Base-by-base conservation (phyloP, 2,888 invertebrate genomes). In the Lysandra bellargus region DNA sequence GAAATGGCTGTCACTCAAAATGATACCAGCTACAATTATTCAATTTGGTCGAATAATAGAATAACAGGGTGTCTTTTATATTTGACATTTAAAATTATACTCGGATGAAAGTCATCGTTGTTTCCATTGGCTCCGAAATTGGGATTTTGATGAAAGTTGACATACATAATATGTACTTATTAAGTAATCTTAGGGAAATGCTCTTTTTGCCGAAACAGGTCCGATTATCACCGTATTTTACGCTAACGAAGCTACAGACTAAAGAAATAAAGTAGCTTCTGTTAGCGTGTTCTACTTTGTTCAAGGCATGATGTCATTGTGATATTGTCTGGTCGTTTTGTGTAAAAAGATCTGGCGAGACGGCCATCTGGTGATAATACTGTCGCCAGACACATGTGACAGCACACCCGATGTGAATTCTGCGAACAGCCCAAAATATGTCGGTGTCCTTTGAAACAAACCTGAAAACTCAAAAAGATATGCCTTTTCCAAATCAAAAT, bases 301-400 rank as follows among this genome's bases (percentile, higher is more conserved):
- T 69, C 17, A 69, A 23, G 33, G 14, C 14, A 37, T 69, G 69
- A 69, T 33, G 69, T 69, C 69, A 69, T 69, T 69, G 33, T 69
- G 69, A 69, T 33, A 69, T 69, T 69, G 69, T 69, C 33, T 69
- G 69, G 33, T 69, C 69, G 69, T 69, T 69, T 64, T 69, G 33
- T 69, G 69, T 69, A 69, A 69, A 69, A 69, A 69, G 69, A 69
- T 4, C 33, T 17, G 69, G 69, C 69, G 69, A 69, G 69, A 69
- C 69, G 33, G 69, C 69, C 69, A 69, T 69, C 69, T 69, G 69
- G 33, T 37, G 69, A 69, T 69, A 33, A 69, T 69, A 1, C 33
- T 37, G 69, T 69, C 69, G 69, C 69, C 69, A 69, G 33, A 4
- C 69, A 14, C 33, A 37, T 69, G 69, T 64, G 30, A 64, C 64